Percentiles rank a stretch among this genome's conserved stretches.
phyloP scores from a whole-genome alignment of 2,888 invertebrate species.

The Agrotis puta region DNA sequence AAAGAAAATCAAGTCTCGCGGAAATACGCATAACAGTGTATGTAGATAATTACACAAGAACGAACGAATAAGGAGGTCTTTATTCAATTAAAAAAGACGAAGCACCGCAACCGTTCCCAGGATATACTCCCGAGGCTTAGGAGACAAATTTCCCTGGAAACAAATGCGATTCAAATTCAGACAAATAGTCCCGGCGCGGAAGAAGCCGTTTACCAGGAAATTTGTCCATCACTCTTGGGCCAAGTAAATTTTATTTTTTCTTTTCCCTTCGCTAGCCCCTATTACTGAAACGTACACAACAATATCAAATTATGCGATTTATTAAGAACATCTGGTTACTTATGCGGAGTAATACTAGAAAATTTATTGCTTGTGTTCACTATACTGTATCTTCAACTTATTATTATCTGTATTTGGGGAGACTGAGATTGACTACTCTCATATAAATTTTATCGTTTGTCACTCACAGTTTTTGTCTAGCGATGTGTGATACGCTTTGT shows the following conservation, averaged over 20 bases:
- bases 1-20: slow-evolving; percentile 65
- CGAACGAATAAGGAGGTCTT: slow-evolving; percentile 76
- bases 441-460: slow-evolving; percentile 51
- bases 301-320: slow-evolving; percentile 62
- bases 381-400: slow-evolving; percentile 38
- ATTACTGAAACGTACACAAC: slow-evolving; percentile 65
- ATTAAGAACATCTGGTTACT: slow-evolving; percentile 58
- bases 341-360: slow-evolving; percentile 34
- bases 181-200: slow-evolving; percentile 90
- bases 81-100: slow-evolving; percentile 87
- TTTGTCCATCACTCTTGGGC: slow-evolving; percentile 89
- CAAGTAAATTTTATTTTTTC: slow-evolving; percentile 85
- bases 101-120: slow-evolving; percentile 80
- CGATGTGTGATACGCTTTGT: slow-evolving; percentile 39
- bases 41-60: slow-evolving; percentile 76
- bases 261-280: slow-evolving; percentile 77
- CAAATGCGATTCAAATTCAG: slow-evolving; percentile 91
- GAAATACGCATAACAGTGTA: slow-evolving; percentile 57
- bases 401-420: slow-evolving; percentile 38
- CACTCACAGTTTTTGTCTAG: slow-evolving; percentile 39
- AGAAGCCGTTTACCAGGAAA: slow-evolving; percentile 89
- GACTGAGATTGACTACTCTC: slow-evolving; percentile 38
- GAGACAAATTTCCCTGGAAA: slow-evolving; percentile 89
- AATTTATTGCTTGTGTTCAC: slow-evolving; percentile 37
- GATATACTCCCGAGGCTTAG: slow-evolving; percentile 85